Base-by-base conservation (phyloP, 2,113 vertebrate species). In the Cairina moschata region DNA sequence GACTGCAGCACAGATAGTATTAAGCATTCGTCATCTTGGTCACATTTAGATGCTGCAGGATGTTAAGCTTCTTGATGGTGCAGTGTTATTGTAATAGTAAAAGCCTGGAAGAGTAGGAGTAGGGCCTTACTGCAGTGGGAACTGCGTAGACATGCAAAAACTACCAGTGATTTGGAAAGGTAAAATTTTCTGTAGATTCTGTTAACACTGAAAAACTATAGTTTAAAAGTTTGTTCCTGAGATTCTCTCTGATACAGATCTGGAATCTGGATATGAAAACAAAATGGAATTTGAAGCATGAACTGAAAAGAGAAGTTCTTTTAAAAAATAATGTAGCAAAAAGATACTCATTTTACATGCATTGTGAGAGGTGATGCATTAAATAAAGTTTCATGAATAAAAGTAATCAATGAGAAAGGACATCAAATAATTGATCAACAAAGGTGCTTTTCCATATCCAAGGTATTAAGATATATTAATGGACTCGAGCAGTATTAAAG, bases 11-110 rank as follows among this genome's bases (percentile, higher is more conserved):
- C 23, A 22, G 8, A 21, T 31, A 15, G 5, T 36, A 79, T 2
- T n/a, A 21, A 9, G 20, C 3, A 10, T 62, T 32, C 1, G 0
- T 48, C 9, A 2, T 22, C 0, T 15, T 60, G 26, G 22, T 73
- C 7, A 8, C 16, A 21, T 66, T 54, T 58, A 63, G 6, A 56
- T 46, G 8, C 55, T 38, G 4, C 7, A 17, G 36, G 18, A 2
- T 48, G 15, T 56, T 54, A 26, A 69, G 3, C 6, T 80, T 50
- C 9, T 74, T 36, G 16, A 11, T 16, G 18, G 9, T 63, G 23
- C 25, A 25, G 4, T 1, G 3, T 31, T 50, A 14, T 15, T 79
- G 38, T 65, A 21, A 14, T 4, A 59, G 14, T 38, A 42, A 66
- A 73, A 77, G 14, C 14, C 31, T 48, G 44, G 56, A 52, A 65